Evolutionary conservation across 2,797 vertebrate genomes (phyloP).

Genomic region (Rhinatrema bivittatum): DNA sequence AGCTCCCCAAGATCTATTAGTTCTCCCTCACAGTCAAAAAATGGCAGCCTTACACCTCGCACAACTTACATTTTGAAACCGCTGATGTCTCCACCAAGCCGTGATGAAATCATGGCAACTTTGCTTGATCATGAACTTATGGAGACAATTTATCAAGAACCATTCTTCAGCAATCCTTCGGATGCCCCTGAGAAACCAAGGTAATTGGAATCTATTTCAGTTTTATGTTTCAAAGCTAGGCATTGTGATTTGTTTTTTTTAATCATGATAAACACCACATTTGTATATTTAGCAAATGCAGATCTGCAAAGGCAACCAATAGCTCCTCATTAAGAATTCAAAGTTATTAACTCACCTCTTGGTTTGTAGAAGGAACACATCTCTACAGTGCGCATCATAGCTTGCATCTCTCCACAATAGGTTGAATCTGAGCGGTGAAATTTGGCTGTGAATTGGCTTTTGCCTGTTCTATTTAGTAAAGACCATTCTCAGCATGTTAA

Average conservation of each 20-base stretch:
- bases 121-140: conserved; percentile 84
- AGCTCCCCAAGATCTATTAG: conserved; percentile 88
- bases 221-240: conserved; percentile 12
- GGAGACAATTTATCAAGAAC: conserved; percentile 88
- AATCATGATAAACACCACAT: conserved; percentile 1
- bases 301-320: background rate
- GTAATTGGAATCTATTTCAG: conserved; percentile 48
- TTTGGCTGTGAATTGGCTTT: too few species aligned
- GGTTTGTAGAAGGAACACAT: too few species aligned
- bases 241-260: background rate
- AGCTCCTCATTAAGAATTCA: too few species aligned
- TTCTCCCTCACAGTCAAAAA: conserved; percentile 82
- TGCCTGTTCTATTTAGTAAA: too few species aligned
- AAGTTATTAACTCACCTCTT: too few species aligned
- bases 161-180: conserved; percentile 91
- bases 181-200: conserved; percentile 87
- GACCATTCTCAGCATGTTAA: too few species aligned
- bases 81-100: conserved; percentile 93
- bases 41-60: conserved; percentile 66
- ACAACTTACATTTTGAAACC: conserved; percentile 85
- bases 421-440: too few species aligned
- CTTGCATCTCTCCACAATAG: too few species aligned
- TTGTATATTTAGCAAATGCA: conserved; percentile 1
- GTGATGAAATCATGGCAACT: conserved; percentile 89
- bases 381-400: too few species aligned